Evolutionary conservation across 2,888 invertebrate genomes (phyloP).

Genomic region (Mythimna lalbum): DNA sequence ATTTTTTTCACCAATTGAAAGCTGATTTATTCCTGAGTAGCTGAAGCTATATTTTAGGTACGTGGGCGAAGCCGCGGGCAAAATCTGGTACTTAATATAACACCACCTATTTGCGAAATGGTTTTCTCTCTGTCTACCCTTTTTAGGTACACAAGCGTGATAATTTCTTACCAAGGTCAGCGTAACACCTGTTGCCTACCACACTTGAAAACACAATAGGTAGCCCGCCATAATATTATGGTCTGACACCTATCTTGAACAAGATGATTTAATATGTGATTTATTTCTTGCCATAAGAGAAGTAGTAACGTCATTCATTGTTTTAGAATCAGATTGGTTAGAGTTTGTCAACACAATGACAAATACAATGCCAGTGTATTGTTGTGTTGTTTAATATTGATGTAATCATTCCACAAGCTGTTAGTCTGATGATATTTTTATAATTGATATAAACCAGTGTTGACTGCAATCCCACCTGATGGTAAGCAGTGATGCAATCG

Average conservation of each 20-base stretch:
- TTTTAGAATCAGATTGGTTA: neutral
- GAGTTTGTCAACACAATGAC: slow-evolving; percentile 15
- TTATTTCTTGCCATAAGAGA: neutral
- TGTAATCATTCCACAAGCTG: neutral
- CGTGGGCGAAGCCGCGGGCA: too few relatives aligned
- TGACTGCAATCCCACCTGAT: too few relatives aligned
- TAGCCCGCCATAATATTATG: slow-evolving; percentile 15
- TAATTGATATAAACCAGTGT: too few relatives aligned
- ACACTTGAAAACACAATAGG: slow-evolving; percentile 43
- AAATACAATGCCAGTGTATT: neutral
- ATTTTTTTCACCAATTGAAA: too few relatives aligned
- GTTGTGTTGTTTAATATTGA: neutral
- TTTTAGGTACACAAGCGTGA: neutral
- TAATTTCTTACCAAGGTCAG: neutral
- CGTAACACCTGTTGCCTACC: slow-evolving; percentile 7
- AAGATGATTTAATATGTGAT: slow-evolving; percentile 9
- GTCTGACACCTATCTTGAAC: neutral
- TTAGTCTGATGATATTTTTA: neutral
- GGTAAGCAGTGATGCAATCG: too few relatives aligned
- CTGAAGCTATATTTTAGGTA: too few relatives aligned
- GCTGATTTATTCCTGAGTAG: too few relatives aligned
- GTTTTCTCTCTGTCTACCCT: neutral
- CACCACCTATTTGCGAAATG: neutral
- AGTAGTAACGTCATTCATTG: slow-evolving; percentile 17
- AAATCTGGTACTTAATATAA: too few relatives aligned